Conservation (phyloP, 1,140 invertebrate species). For the Drosophila pectinifera region DNA sequence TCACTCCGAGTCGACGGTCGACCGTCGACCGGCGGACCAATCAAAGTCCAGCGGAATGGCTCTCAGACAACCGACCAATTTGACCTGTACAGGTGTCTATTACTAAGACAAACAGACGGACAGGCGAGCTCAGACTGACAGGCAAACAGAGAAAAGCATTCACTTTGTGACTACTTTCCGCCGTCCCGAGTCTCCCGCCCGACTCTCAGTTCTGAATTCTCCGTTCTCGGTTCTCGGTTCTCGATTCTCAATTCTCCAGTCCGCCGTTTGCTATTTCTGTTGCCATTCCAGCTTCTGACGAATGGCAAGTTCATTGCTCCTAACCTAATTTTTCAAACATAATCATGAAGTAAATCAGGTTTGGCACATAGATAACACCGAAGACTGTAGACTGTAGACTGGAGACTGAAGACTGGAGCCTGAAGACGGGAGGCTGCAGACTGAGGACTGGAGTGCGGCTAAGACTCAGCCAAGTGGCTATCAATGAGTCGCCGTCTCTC, state of each 20-base stretch:
- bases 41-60: slow-evolving; percentile 52
- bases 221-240: slow-evolving; percentile 26
- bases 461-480: slow-evolving; percentile 55
- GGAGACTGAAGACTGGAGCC: slow-evolving; percentile 25
- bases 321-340: slow-evolving; percentile 85
- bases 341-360: slow-evolving; percentile 84
- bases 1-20: slow-evolving; percentile 24
- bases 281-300: slow-evolving; percentile 61
- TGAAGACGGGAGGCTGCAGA: slow-evolving; percentile 16
- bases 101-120: slow-evolving; percentile 73
- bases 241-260: slow-evolving; percentile 41
- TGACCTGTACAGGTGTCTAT: slow-evolving; percentile 75
- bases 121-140: slow-evolving; percentile 37
- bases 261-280: slow-evolving; percentile 35
- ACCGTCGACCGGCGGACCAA: slow-evolving; percentile 16
- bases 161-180: slow-evolving; percentile 58
- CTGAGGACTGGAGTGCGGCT: slow-evolving; percentile 35
- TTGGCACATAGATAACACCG: slow-evolving; percentile 81
- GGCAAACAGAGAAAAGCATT: slow-evolving; percentile 67
- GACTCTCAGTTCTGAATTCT: slow-evolving; percentile 18
- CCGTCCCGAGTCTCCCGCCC: slow-evolving; percentile 12
- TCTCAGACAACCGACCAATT: slow-evolving; percentile 53
- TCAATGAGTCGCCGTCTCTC: slow-evolving; percentile 53
- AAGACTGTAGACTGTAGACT: slow-evolving; percentile 11
- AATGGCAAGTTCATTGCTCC: slow-evolving; percentile 84